A percentile compares a stretch with the other conserved stretches of the same genome.
Conservation (phyloP, 2,797 vertebrate species). For the Nothura maculosa region DNA sequence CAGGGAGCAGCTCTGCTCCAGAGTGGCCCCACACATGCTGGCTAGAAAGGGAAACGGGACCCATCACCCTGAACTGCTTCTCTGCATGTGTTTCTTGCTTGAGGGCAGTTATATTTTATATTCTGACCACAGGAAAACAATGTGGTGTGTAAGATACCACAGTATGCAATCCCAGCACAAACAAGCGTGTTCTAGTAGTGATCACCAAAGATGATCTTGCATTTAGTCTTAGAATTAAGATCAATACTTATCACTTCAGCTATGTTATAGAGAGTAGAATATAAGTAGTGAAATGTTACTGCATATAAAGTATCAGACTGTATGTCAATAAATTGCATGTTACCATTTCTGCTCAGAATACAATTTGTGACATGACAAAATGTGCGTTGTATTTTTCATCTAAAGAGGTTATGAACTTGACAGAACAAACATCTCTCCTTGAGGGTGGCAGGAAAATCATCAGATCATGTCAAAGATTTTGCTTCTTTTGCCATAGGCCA, state of each 20-base stretch:
- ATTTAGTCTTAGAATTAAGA: neutral
- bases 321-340: neutral
- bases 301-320: neutral
- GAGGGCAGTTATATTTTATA: neutral
- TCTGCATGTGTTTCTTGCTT: neutral
- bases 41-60: neutral
- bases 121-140: neutral
- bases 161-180: neutral
- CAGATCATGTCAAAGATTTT: constrained; percentile 42
- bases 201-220: neutral
- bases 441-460: constrained; percentile 29
- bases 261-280: neutral
- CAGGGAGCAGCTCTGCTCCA: neutral
- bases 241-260: neutral
- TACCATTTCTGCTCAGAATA: neutral
- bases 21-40: neutral
- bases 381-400: neutral
- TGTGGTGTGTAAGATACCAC: neutral
- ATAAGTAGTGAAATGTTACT: neutral
- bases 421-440: constrained; percentile 3
- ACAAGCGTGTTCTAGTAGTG: neutral
- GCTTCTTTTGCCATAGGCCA: constrained; percentile 54
- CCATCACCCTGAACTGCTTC: neutral
- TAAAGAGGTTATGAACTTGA: neutral
- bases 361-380: neutral